phyloP scores from a whole-genome alignment of 2,113 vertebrate species.

The Eubucco bourcierii region DNA sequence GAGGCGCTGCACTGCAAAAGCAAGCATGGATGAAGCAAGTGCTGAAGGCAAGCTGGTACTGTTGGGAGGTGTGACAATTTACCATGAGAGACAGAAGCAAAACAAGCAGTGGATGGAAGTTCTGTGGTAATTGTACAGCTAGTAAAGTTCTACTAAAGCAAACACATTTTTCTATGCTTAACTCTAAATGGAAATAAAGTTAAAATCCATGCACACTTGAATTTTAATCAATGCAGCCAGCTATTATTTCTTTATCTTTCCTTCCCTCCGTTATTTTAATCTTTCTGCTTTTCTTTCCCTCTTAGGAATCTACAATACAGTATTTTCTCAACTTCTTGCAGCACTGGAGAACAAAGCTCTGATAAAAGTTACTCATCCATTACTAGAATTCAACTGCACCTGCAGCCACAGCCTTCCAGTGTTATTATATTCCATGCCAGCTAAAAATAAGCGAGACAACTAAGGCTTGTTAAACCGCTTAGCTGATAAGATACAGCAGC shows the following conservation, averaged over 20 bases:
- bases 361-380: neutral
- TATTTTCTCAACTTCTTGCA: neutral
- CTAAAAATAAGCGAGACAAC: constrained; percentile 62
- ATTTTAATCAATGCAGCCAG: neutral
- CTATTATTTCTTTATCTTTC: neutral
- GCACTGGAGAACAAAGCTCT: neutral
- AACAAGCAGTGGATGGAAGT: neutral
- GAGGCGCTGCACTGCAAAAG: neutral
- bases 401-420: neutral
- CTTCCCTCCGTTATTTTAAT: neutral
- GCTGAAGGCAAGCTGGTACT: neutral
- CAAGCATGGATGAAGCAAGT: neutral
- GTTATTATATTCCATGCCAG: neutral
- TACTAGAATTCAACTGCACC: neutral
- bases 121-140: neutral
- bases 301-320: neutral
- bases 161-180: neutral
- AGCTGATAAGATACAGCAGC: constrained; percentile 46
- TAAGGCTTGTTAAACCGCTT: constrained; percentile 61
- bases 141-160: neutral
- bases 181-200: neutral
- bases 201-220: neutral
- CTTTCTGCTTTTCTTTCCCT: neutral
- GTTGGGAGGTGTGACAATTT: neutral
- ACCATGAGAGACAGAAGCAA: neutral